Base-by-base conservation (phyloP, 2,888 invertebrate species). In the Cecidostiba fungosa region DNA sequence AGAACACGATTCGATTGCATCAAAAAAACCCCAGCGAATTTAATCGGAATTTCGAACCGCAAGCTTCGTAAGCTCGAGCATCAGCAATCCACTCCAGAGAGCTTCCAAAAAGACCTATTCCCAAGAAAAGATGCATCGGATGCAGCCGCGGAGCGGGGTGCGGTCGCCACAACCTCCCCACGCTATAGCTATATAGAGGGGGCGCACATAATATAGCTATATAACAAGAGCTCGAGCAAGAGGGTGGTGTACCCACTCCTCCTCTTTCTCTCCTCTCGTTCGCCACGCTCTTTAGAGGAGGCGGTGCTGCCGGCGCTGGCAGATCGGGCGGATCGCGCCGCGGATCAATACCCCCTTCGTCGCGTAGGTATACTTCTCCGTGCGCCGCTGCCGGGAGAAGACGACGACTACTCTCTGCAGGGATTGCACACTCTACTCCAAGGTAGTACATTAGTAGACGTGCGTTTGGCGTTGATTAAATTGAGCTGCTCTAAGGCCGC, bases 261-360 rank as follows among this genome's bases (percentile, higher is more conserved):
- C 29, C 66, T 66, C 66, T 66, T 14, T 62, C 74, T 66, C 72
- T 73, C 81, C 73, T 43, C 80, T 54, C 66, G 74, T 77, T 39
- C 77, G 43, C 78, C 62, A 66, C 59, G 81, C 81, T 39, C 66
- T 43, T 26, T 32, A 62, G 77, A 39, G 59, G 77, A 62, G 77
- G 77, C 32, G 77, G 77, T 19, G 78, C 69, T 59, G 54, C 54
- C 54, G 54, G 54, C 54, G 54, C 54, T 70, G 72, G 79, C 72
- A 47, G 76, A 76, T 80, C 69, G 81, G 74, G 26, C 81, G 80
- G 62, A 74, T 81, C 82, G 77, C 32, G 26, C 32, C 14, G 36
- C 23, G 79, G 86, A 86, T 86, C 86, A 86, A 86, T 86, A 86
- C 78, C 86, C 86, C 83, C 77, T 50, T 39, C 26, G 59, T 59